These are phyloP conservation scores for Psococerastis gibbosa DNA, from an alignment of 2,888 invertebrate genomes.

Conservation along the genomic window DNA sequence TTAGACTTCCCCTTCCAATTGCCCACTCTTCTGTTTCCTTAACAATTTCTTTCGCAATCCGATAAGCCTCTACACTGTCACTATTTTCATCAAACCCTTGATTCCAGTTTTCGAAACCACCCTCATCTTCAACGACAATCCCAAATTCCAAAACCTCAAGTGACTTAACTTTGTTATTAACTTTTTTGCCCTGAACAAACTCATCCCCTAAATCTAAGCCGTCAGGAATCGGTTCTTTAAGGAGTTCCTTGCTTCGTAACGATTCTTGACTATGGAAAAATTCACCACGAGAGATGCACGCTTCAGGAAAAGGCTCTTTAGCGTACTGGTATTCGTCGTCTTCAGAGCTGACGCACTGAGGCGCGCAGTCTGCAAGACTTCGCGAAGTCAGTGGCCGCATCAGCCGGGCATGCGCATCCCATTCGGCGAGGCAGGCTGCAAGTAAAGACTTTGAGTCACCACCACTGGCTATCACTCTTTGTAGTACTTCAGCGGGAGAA, in stretches of 20 bases:
- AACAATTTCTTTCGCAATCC: slow-evolving; percentile 4
- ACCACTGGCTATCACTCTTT: slow-evolving; percentile 2
- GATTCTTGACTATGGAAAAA: slow-evolving; percentile 3
- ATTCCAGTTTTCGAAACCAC: slow-evolving; percentile 8
- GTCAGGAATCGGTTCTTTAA: slow-evolving; percentile 6
- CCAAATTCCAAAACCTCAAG: not conserved
- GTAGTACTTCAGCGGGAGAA: slow-evolving; percentile 5
- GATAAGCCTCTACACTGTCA: slow-evolving; percentile 8
- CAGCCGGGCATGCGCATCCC: slow-evolving; percentile 10
- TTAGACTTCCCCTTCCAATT: not conserved
- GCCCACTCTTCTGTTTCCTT: slow-evolving; percentile 6
- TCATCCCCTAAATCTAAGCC: slow-evolving; percentile 2
- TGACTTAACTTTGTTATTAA: not conserved
- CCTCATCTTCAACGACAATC: slow-evolving; percentile 7
- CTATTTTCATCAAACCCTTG: slow-evolving; percentile 8
- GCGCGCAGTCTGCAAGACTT: slow-evolving; percentile 3
- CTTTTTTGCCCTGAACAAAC: slow-evolving; percentile 6
- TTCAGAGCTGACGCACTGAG: slow-evolving; percentile 8
- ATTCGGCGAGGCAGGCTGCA: slow-evolving; percentile 15
- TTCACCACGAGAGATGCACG: slow-evolving; percentile 3
- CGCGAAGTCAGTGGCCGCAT: slow-evolving; percentile 7
- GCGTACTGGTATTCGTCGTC: slow-evolving; percentile 5
- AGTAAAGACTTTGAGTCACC: slow-evolving; percentile 13
- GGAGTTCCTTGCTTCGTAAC: not conserved
- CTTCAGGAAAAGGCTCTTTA: not conserved